These are phyloP conservation scores for Pterocles orientalis DNA, from an alignment of 2,113 vertebrate genomes.

Conservation along the genomic window DNA sequence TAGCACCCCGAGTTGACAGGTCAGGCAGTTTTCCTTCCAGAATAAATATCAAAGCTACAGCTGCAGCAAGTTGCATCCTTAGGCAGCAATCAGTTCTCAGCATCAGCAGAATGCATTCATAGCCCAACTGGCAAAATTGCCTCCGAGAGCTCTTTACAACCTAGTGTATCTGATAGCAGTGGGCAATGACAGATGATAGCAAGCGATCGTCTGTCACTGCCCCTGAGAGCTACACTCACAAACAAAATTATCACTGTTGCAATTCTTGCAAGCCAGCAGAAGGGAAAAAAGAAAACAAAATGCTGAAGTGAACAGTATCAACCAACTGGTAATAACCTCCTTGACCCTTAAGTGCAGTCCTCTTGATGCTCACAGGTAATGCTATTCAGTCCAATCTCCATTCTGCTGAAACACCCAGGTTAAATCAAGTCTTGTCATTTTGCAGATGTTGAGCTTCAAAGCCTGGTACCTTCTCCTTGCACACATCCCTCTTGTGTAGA, in stretches of 20 bases:
- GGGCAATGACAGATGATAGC: background rate
- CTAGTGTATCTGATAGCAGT: background rate
- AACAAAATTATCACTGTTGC: background rate
- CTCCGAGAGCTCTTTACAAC: background rate
- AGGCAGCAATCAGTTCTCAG: background rate
- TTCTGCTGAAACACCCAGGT: background rate
- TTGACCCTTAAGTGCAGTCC: background rate
- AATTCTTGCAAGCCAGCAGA: background rate
- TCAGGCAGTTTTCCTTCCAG: background rate
- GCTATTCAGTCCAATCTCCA: background rate
- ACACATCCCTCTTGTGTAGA: fast-evolving
- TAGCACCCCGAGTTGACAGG: background rate
- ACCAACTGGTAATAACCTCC: background rate
- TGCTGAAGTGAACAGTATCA: background rate
- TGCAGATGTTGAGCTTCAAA: background rate
- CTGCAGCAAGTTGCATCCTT: background rate
- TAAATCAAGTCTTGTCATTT: background rate
- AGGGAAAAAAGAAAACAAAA: background rate
- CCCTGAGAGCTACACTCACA: background rate
- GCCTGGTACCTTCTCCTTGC: background rate
- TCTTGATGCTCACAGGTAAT: background rate
- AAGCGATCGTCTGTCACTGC: background rate
- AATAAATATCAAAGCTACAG: background rate
- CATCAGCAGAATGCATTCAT: background rate
- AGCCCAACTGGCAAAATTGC: background rate